Evolutionary conservation across 2,113 vertebrate species (phyloP).

Genomic region (Vidua macroura): DNA sequence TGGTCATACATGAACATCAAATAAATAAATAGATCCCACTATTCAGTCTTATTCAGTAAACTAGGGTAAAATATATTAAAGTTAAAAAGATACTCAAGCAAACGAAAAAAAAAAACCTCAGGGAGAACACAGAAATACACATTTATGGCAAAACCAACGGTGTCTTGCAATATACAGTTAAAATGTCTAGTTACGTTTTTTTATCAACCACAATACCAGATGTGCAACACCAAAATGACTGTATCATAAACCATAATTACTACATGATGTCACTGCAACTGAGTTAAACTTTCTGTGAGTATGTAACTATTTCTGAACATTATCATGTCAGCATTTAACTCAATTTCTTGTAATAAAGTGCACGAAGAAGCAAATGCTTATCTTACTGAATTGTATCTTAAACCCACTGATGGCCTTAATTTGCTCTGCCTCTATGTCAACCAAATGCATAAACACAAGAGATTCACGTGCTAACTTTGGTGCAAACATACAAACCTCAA

Average conservation of each 20-base stretch:
- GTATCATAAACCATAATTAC: not conserved
- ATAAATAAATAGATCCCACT: not conserved
- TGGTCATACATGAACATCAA: not conserved
- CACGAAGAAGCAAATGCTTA: accelerated
- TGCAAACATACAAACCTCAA: slow-evolving; percentile 79
- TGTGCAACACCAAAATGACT: not conserved
- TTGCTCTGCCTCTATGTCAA: not conserved
- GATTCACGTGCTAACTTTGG: not conserved
- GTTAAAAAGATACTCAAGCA: not conserved
- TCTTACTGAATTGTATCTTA: not conserved
- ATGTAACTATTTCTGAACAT: not conserved
- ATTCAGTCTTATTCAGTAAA: not conserved
- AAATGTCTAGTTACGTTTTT: not conserved
- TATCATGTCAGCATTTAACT: not conserved
- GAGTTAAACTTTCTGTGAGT: not conserved
- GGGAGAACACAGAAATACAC: not conserved
- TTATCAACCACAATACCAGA: not conserved
- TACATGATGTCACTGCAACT: not conserved
- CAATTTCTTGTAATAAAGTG: not conserved
- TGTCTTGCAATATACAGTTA: not conserved
- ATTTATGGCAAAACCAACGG: not conserved
- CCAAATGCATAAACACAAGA: not conserved
- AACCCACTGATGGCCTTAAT: not conserved
- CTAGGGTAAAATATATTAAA: not conserved
- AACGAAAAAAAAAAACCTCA: not conserved